Percentiles rank a stretch among this genome's conserved stretches.
phyloP scores from a whole-genome alignment of 2,113 vertebrate species.

The Irena cyanogastra region DNA sequence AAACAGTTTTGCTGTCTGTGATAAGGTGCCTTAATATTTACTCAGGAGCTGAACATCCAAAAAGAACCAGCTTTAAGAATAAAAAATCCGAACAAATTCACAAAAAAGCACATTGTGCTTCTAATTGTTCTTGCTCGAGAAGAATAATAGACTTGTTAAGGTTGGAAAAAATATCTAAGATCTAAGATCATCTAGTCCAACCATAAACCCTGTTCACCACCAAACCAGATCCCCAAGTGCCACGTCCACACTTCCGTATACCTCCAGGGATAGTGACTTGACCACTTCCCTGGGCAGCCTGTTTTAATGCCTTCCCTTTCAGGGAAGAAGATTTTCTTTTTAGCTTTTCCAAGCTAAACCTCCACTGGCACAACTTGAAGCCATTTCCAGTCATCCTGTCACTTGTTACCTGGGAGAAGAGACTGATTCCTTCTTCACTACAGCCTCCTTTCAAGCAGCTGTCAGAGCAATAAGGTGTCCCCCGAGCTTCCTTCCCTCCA shows the following conservation, averaged over 20 bases:
- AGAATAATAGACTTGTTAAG: not conserved
- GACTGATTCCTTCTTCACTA: not conserved
- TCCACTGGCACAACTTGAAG: not conserved
- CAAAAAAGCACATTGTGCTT: not conserved
- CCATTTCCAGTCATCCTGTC: not conserved
- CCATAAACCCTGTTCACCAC: not conserved
- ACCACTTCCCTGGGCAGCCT: not conserved
- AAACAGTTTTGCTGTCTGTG: not conserved
- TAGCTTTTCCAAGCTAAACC: not conserved
- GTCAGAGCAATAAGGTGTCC: not conserved
- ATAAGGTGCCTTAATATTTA: not conserved
- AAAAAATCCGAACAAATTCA: not conserved
- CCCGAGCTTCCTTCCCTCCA: not conserved
- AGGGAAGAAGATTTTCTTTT: not conserved
- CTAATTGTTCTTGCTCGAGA: accelerated
- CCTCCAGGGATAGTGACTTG: not conserved
- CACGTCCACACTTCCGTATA: not conserved
- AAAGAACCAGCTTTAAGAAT: not conserved
- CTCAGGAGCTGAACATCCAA: not conserved
- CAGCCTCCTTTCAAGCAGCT: not conserved
- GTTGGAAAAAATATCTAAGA: not conserved
- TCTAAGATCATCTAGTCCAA: not conserved
- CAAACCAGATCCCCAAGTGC: not conserved
- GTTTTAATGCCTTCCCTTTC: not conserved
- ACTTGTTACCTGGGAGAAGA: not conserved